Conservation (phyloP, 2,888 invertebrate species). For the Drosophila percnosoma region DNA sequence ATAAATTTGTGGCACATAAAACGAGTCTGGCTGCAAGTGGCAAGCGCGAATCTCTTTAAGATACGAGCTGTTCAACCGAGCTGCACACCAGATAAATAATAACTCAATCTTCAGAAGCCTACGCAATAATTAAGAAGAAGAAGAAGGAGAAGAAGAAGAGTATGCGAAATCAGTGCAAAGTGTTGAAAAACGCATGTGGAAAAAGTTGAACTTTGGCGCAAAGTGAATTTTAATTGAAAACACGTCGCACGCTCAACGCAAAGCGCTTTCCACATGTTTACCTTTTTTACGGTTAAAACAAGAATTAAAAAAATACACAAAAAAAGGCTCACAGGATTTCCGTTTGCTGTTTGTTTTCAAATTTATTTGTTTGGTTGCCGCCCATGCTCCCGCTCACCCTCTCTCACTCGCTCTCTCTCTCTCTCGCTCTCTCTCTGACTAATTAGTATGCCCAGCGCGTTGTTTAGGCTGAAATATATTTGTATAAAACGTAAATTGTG, state of each 20-base stretch:
- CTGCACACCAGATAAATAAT: slow-evolving; percentile 62
- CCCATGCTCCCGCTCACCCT: not conserved
- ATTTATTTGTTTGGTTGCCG: slow-evolving; percentile 50
- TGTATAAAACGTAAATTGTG: slow-evolving; percentile 47
- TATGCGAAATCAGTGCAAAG: not conserved
- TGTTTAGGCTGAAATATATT: slow-evolving; percentile 51
- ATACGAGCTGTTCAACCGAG: slow-evolving; percentile 74
- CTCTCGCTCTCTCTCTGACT: slow-evolving; percentile 15
- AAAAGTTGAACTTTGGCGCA: slow-evolving; percentile 29
- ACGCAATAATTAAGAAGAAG: slow-evolving; percentile 26
- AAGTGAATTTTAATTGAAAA: slow-evolving; percentile 75
- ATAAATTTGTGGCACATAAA: slow-evolving; percentile 77
- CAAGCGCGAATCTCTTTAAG: slow-evolving; percentile 27
- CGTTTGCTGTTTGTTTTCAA: slow-evolving; percentile 65
- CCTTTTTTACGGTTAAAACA: slow-evolving; percentile 12
- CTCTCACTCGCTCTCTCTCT: not conserved
- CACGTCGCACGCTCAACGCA: slow-evolving; percentile 22
- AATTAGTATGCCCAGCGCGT: slow-evolving; percentile 67
- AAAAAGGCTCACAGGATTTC: slow-evolving; percentile 74
- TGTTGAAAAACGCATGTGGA: slow-evolving; percentile 27
- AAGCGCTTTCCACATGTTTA: slow-evolving; percentile 65
- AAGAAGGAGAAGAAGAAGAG: not conserved
- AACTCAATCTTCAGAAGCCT: slow-evolving; percentile 68
- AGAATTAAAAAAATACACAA: not conserved
- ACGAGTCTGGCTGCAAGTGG: slow-evolving; percentile 29